Percentiles rank a stretch among this genome's conserved stretches.
Evolutionary conservation across 2,113 vertebrate species (phyloP).

Genomic region (Hyaena hyaena): DNA sequence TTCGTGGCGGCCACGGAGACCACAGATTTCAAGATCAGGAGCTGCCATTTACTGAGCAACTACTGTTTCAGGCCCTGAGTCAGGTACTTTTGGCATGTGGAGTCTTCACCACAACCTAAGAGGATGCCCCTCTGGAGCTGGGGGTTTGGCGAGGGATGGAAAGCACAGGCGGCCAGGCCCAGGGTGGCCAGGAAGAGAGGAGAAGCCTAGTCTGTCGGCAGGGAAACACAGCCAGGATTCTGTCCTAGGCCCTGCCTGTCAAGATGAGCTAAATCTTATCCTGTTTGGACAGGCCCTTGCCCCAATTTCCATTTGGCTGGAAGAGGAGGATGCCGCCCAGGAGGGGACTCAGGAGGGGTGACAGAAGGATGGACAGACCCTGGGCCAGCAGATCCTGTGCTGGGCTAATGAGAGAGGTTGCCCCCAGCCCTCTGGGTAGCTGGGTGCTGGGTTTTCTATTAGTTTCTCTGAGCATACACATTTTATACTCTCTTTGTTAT

Average conservation of each 20-base stretch:
- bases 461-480: constrained; percentile 23
- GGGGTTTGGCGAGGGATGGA: too few relatives aligned
- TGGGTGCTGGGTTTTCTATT: neutral
- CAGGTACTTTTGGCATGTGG: neutral
- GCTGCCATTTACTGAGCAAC: neutral
- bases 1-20: neutral
- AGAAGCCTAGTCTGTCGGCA: neutral
- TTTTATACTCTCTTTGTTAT: neutral
- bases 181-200: neutral
- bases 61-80: neutral
- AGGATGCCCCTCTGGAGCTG: neutral
- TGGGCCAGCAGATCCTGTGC: neutral
- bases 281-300: neutral
- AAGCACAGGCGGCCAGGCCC: neutral
- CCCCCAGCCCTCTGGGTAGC: neutral
- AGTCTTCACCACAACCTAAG: neutral
- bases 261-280: neutral
- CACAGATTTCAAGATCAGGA: neutral
- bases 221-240: neutral
- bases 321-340: neutral
- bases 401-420: neutral
- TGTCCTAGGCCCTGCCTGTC: neutral
- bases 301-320: neutral
- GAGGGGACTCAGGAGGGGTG: neutral
- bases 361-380: neutral